Base-by-base conservation (phyloP, 2,888 invertebrate species). In the Acanthococcus lagerstroemiae region DNA sequence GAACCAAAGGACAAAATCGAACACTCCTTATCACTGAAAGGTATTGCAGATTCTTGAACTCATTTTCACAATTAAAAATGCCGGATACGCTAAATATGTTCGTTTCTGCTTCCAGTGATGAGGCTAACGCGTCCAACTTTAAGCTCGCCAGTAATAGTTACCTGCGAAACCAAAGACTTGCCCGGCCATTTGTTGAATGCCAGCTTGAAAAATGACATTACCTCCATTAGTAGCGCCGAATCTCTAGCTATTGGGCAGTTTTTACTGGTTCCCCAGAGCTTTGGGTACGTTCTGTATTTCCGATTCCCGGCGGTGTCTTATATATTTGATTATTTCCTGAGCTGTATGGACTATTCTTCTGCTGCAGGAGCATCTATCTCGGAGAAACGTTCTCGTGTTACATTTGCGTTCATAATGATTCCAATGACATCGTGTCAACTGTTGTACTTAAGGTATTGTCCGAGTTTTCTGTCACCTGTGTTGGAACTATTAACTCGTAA, bases 341-440 rank as follows among this genome's bases (percentile, higher is more conserved):
- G 22, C 7, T 19, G 17, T 12, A 15, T 55, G 15, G 25, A 17
- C 46, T 12, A 2, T 15, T 19, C 52, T 44, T 25, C 7, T 22
- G 15, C 67, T 79, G 58, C 75, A 85, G 86, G 4, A 96, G 94
- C 75, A 95, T 99, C 72, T 97, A 96, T 76, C 80, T 99, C 54
- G 99, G 95, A 19, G 97, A 99, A 81, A 96, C 95, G 15, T 97
- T 99, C 79, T 91, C 96, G 1, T 95, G 96, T 76, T 96, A 95
- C 75, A 87, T 99, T 68, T 95, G 94, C 78, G 91, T 97, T 65
- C 94, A 95, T 74, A 97, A 97, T 80, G 94, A 95, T 77, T 93
- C 94, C 55, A 83, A 84, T 69, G 87, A 90, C 75, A 78, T 84
- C 15, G 93, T 91, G 24, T 84, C 84, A 72, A 88, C 92, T 78